These are phyloP conservation scores for Microctonus hyperodae DNA, from an alignment of 2,888 invertebrate species.

Conservation along the genomic window DNA sequence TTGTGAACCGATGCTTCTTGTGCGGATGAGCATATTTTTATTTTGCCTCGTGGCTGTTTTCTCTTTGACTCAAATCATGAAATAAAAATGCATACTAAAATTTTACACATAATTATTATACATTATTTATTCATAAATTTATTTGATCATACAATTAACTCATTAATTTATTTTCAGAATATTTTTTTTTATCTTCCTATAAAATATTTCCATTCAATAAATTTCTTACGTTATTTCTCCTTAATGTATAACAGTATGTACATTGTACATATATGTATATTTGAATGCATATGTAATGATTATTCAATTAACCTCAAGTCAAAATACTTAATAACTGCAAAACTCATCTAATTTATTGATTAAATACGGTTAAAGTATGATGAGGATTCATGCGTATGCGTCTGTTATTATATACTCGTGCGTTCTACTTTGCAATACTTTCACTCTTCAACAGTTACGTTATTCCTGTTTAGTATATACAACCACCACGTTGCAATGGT, in stretches of 20 bases:
- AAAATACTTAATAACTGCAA: conserved; percentile 1
- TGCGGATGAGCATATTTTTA: conserved; percentile 34
- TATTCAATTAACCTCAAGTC: not conserved
- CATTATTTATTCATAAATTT: not conserved
- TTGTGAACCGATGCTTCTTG: conserved; percentile 30
- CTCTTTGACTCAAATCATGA: conserved; percentile 26
- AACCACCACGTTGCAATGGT: conserved; percentile 4
- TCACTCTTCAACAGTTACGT: conserved; percentile 63
- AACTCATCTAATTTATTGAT: conserved; percentile 47
- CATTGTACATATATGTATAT: no score
- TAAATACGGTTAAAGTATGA: conserved; percentile 49
- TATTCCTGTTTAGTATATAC: conserved; percentile 44
- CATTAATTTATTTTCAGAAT: not conserved
- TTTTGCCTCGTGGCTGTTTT: conserved; percentile 31
- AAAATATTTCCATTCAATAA: not conserved
- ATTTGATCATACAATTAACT: not conserved
- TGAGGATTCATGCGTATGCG: conserved; percentile 6
- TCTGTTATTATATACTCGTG: conserved; percentile 30
- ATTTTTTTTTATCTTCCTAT: not conserved
- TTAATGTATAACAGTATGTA: conserved; percentile 1
- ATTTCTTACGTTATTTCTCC: not conserved
- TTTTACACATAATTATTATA: conserved; percentile 26
- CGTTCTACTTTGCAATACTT: conserved; percentile 59
- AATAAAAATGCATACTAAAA: not conserved
- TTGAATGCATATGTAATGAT: not conserved